Conservation (phyloP, 2,888 invertebrate genomes). For the Orthosia incerta region DNA sequence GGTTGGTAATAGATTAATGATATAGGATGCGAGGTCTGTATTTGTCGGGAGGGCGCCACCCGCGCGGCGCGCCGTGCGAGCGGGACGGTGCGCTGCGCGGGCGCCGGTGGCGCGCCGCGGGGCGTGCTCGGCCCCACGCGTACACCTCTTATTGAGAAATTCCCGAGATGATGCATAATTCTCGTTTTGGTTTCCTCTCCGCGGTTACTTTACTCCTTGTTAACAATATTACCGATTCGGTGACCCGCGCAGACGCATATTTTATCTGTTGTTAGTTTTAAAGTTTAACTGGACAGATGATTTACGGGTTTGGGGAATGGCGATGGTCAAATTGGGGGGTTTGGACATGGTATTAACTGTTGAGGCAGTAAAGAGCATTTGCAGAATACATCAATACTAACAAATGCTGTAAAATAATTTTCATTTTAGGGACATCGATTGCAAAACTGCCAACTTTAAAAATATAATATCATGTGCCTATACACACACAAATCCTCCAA, state of each 20-base stretch:
- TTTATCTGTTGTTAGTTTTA: conserved; percentile 76
- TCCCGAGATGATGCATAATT: conserved; percentile 89
- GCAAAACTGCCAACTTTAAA: not conserved
- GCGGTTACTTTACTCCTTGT: conserved; percentile 87
- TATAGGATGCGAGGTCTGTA: conserved; percentile 85
- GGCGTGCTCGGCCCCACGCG: conserved; percentile 84
- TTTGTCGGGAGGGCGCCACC: conserved; percentile 78
- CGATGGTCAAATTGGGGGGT: conserved; percentile 57
- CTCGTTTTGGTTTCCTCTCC: conserved; percentile 85
- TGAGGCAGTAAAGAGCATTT: conserved; percentile 30
- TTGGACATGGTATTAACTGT: conserved; percentile 48
- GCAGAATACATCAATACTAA: not conserved
- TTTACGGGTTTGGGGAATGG: conserved; percentile 74
- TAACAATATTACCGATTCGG: conserved; percentile 90
- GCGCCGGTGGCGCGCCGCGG: conserved; percentile 72
- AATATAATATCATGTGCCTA: not conserved
- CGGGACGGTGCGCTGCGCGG: conserved; percentile 71
- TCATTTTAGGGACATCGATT: not conserved
- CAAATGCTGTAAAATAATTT: not conserved
- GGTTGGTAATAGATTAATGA: conserved; percentile 89
- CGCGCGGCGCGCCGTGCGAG: conserved; percentile 72
- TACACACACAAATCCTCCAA: conserved; percentile 4
- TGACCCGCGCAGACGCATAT: conserved; percentile 87
- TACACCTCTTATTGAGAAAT: conserved; percentile 90
- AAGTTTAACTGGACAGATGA: conserved; percentile 72